phyloP scores from a whole-genome alignment of 2,797 vertebrate genomes.

The Pelochelys cantorii region DNA sequence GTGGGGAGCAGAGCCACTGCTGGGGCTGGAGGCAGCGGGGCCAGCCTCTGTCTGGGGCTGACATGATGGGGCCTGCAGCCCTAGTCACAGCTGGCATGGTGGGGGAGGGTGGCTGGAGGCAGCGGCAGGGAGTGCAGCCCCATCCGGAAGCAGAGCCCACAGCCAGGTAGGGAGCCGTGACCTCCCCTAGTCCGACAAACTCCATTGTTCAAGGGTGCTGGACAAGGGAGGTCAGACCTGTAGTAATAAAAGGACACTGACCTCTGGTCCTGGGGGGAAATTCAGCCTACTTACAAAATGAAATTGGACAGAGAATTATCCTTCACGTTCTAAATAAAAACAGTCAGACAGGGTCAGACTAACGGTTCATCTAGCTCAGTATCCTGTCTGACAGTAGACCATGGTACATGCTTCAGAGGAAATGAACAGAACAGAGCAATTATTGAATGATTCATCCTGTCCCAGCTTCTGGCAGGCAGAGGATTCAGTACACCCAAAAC shows the following conservation, averaged over 20 bases:
- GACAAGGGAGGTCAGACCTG: too few species aligned
- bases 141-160: too few species aligned
- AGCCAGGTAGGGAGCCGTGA: too few species aligned
- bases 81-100: too few species aligned
- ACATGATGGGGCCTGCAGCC: too few species aligned
- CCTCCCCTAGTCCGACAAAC: too few species aligned
- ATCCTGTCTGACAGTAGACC: background rate
- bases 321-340: rapidly evolving
- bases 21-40: too few species aligned
- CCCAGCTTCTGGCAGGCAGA: background rate
- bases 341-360: background rate
- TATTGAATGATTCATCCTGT: background rate
- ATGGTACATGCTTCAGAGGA: background rate
- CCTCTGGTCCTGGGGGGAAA: background rate
- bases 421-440: background rate
- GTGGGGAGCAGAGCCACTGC: too few species aligned
- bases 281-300: background rate
- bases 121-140: too few species aligned
- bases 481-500: background rate
- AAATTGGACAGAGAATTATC: rapidly evolving
- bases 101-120: too few species aligned
- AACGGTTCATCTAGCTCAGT: background rate
- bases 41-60: too few species aligned
- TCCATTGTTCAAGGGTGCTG: too few species aligned
- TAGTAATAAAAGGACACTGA: background rate